Evolutionary conservation across 2,113 vertebrate genomes (phyloP).

Genomic region (Dendropsophus ebraccatus): DNA sequence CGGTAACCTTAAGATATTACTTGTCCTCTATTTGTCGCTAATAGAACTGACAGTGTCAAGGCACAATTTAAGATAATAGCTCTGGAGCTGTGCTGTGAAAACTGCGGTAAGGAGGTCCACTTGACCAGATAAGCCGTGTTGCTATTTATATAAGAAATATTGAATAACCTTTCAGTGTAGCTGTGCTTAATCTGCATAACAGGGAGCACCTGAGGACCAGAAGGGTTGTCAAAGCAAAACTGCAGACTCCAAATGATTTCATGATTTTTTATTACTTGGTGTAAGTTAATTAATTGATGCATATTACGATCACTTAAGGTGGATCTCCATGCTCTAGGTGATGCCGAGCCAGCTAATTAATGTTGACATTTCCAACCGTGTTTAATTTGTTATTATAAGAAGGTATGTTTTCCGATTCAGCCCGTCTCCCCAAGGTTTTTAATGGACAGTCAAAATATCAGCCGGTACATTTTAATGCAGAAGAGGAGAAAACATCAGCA

Average conservation of each 20-base stretch:
- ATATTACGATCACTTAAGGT: constrained; percentile 60
- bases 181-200: constrained; percentile 57
- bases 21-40: constrained; percentile 16
- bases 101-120: background rate
- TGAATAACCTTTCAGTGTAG: constrained; percentile 51
- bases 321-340: constrained; percentile 58
- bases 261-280: constrained; percentile 56
- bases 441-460: constrained; percentile 43
- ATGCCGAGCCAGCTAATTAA: constrained; percentile 65
- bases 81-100: constrained; percentile 11
- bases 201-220: constrained; percentile 56
- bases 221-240: constrained; percentile 55
- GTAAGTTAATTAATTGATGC: constrained; percentile 56
- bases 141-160: constrained; percentile 53
- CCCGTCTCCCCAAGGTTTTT: constrained; percentile 46
- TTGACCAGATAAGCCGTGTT: constrained; percentile 37
- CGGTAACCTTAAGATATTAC: constrained; percentile 32
- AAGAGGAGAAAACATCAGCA: background rate
- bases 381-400: constrained; percentile 65
- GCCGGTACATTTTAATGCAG: constrained; percentile 29
- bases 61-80: constrained; percentile 33
- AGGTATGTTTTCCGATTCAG: constrained; percentile 56
- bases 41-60: constrained; percentile 37
- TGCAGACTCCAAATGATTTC: constrained; percentile 55
- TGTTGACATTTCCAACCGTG: constrained; percentile 67